Conservation (phyloP, 2,113 vertebrate species). For the Chaenocephalus aceratus region DNA sequence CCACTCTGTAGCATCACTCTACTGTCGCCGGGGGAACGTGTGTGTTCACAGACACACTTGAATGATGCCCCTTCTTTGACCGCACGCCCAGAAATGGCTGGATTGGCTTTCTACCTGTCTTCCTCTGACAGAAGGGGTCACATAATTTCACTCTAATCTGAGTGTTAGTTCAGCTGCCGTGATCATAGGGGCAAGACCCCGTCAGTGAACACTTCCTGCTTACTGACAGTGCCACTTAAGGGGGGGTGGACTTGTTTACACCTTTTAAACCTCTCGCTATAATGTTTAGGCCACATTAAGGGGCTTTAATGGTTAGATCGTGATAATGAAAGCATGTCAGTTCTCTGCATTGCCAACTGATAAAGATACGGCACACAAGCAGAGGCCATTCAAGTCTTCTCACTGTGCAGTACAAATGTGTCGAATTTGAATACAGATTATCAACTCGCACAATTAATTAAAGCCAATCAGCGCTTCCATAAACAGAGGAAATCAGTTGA, state of each 20-base stretch:
- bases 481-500: conserved; percentile 67
- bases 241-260: background rate
- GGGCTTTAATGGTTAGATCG: background rate
- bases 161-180: conserved; percentile 13
- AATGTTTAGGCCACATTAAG: background rate
- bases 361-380: no score
- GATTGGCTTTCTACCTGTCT: background rate
- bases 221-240: background rate
- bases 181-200: conserved; percentile 14
- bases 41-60: background rate
- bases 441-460: conserved; percentile 57
- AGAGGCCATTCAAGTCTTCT: background rate
- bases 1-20: background rate
- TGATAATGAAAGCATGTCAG: background rate
- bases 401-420: conserved; percentile 10
- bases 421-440: conserved; percentile 48
- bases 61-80: conserved; percentile 8
- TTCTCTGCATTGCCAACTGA: background rate
- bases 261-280: background rate
- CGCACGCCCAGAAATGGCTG: background rate
- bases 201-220: conserved; percentile 10
- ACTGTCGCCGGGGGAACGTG: no score
- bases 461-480: conserved; percentile 63
- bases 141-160: conserved; percentile 27
- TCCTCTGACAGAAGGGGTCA: conserved; percentile 28